phyloP scores from a whole-genome alignment of 2,888 invertebrate genomes.

The Pseudanteris insignis region DNA sequence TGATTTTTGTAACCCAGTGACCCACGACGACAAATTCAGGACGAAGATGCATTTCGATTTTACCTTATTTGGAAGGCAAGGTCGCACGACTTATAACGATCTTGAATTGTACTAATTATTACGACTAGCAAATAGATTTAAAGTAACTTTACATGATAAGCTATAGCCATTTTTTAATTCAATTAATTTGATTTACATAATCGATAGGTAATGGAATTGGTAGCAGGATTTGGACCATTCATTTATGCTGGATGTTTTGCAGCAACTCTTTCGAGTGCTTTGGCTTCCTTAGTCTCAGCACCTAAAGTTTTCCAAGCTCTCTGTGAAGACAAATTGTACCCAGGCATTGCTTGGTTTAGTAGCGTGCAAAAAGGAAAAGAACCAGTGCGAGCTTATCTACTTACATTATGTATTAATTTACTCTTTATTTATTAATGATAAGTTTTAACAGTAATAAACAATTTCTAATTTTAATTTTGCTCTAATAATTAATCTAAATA shows the following conservation, averaged over 20 bases:
- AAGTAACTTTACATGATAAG: too few relatives aligned
- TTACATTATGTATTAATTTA: too few relatives aligned
- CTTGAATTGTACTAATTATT: background rate
- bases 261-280: conserved; percentile 94
- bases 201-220: conserved; percentile 81
- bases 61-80: conserved; percentile 14
- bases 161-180: too few relatives aligned
- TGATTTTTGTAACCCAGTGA: conserved; percentile 42
- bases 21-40: conserved; percentile 31
- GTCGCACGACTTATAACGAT: conserved; percentile 4
- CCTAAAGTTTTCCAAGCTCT: conserved; percentile 95
- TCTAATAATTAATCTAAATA: too few relatives aligned
- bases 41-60: conserved; percentile 29
- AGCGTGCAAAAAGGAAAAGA: conserved; percentile 82
- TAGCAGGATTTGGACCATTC: conserved; percentile 87
- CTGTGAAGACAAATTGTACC: conserved; percentile 94
- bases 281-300: conserved; percentile 95
- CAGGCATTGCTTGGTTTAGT: conserved; percentile 89
- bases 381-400: conserved; percentile 87
- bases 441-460: too few relatives aligned
- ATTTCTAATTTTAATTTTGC: too few relatives aligned
- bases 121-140: too few relatives aligned
- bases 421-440: too few relatives aligned
- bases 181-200: too few relatives aligned
- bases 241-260: conserved; percentile 98